phyloP scores from a whole-genome alignment of 1,140 invertebrate species.

The Pseudomyrmex dendroicus region DNA sequence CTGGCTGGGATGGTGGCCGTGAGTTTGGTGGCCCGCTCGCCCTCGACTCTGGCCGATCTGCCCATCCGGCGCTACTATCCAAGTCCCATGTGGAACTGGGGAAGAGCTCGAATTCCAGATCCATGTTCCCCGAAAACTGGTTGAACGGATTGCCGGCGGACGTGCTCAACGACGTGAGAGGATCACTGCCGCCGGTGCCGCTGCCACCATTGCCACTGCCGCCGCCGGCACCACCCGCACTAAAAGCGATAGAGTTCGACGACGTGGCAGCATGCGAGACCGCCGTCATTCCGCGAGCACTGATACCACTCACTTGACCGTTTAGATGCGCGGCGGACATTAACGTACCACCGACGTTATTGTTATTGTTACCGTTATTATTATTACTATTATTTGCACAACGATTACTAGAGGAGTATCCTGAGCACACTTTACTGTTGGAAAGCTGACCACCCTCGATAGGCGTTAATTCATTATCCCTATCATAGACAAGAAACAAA shows the following conservation, averaged over 20 bases:
- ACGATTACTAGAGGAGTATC: conserved; percentile 84
- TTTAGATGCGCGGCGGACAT: conserved; percentile 83
- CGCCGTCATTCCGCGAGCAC: conserved; percentile 71
- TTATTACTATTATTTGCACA: conserved; percentile 84
- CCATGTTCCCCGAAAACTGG: conserved; percentile 84
- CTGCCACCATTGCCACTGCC: conserved; percentile 17
- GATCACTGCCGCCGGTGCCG: conserved; percentile 66
- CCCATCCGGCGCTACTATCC: conserved; percentile 79
- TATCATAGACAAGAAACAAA: conserved; percentile 79
- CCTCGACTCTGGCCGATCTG: conserved; percentile 86
- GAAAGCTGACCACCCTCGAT: conserved; percentile 85
- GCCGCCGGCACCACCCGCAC: conserved; percentile 63
- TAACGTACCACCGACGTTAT: conserved; percentile 84
- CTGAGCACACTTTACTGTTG: conserved; percentile 85
- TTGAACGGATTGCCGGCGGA: conserved; percentile 78
- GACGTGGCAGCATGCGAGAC: conserved; percentile 50
- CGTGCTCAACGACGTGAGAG: conserved; percentile 74
- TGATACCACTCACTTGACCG: conserved; percentile 80
- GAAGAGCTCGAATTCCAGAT: conserved; percentile 87
- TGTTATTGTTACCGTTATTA: conserved; percentile 83
- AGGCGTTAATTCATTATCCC: conserved; percentile 85
- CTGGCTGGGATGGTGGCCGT: conserved; percentile 84
- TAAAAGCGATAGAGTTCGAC: conserved; percentile 73
- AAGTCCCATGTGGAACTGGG: conserved; percentile 86
- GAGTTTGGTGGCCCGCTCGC: conserved; percentile 85